Conservation (phyloP, 1,140 invertebrate genomes). For the Tigriopus japonicus region DNA sequence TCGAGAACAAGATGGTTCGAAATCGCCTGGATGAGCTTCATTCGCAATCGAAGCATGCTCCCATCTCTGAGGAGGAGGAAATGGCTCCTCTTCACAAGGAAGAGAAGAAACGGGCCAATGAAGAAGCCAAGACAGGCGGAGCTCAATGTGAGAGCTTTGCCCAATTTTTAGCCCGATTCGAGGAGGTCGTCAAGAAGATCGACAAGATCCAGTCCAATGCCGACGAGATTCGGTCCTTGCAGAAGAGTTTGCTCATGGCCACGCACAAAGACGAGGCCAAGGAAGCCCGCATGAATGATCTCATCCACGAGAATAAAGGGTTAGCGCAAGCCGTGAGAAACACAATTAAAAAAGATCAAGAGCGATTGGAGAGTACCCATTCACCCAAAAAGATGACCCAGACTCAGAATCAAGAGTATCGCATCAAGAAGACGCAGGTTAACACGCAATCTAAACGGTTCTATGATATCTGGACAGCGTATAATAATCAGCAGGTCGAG, state of each 20-base stretch:
- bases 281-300: background rate
- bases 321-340: background rate
- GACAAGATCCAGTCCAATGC: background rate
- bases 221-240: background rate
- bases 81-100: background rate
- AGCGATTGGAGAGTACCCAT: background rate
- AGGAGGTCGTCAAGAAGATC: background rate
- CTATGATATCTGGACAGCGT: constrained; percentile 3
- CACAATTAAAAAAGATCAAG: background rate
- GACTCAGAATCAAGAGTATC: background rate
- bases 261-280: background rate
- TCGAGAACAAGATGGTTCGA: too few species aligned
- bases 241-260: background rate
- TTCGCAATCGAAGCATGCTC: background rate
- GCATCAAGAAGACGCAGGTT: background rate
- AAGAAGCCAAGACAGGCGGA: background rate
- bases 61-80: background rate
- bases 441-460: constrained; percentile 1
- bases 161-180: background rate
- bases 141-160: background rate
- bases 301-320: background rate
- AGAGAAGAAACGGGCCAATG: background rate
- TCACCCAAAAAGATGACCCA: background rate
- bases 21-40: background rate
- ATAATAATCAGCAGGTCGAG: constrained; percentile 5